A percentile compares a stretch with the other conserved stretches of the same genome.
phyloP scores from a whole-genome alignment of 1,140 invertebrate genomes.

The Brachystomella parvula region DNA sequence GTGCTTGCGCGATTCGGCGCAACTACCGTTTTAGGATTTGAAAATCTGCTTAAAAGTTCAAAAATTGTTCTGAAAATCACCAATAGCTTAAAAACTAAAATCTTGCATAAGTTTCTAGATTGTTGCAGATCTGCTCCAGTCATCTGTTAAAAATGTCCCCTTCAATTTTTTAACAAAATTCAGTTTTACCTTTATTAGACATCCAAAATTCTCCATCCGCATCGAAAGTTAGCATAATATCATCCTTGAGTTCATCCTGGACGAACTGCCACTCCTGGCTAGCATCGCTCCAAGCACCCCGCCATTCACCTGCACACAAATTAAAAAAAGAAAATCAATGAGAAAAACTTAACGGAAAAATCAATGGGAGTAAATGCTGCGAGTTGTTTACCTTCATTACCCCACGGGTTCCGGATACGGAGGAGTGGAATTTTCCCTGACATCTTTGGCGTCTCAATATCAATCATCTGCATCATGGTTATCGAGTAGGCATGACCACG shows the following conservation, averaged over 20 bases:
- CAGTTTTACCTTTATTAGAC: conserved; percentile 57
- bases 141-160: background rate
- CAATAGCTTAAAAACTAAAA: too few species aligned
- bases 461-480: conserved; percentile 79
- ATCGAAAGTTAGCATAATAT: conserved; percentile 76
- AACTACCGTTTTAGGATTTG: too few species aligned
- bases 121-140: too few species aligned
- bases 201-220: conserved; percentile 99
- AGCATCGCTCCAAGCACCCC: conserved; percentile 91
- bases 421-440: conserved; percentile 78
- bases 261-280: conserved; percentile 90
- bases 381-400: conserved; percentile 62
- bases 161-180: conserved; percentile 31
- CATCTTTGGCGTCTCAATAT: conserved; percentile 72
- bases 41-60: too few species aligned
- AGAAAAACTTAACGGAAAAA: conserved; percentile 49
- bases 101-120: too few species aligned
- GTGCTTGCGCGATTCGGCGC: too few species aligned
- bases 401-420: conserved; percentile 92
- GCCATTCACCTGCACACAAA: conserved; percentile 87
- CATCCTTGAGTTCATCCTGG: conserved; percentile 74
- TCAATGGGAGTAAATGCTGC: conserved; percentile 39
- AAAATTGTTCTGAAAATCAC: too few species aligned
- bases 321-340: conserved; percentile 47
- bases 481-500: conserved; percentile 71